Evolutionary conservation across 2,888 invertebrate genomes (phyloP), one percentile per base, ranked within the genome.

Genomic region (Uropetala carovei): DNA sequence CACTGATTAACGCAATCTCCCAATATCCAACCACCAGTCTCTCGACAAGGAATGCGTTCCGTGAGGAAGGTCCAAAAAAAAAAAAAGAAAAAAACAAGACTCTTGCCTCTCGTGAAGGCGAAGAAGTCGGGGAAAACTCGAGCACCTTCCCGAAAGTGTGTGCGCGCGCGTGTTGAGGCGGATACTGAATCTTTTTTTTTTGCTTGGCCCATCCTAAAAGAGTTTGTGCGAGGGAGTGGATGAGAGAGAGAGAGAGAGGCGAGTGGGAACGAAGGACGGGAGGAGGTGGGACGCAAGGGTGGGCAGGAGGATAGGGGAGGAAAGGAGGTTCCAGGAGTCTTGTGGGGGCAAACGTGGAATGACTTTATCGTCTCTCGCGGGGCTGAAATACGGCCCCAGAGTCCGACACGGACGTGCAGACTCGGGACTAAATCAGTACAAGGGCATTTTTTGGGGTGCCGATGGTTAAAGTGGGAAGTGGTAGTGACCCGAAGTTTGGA

Each of bases 1-100:
- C 75, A 75, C 75, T 75, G 75, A 75, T 75, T 75, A 75, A 75
- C 75, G 75, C 22, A 75, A 75, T 75, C 75, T 22, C 75, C 11
- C 68, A 22, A 68, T 22, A 68, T 68, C 75, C 75, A 75, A 14
- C 10, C 22, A 75, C n/a, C 27, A 22, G 16, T 64, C 64, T n/a
- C 64, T 14, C 14, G 75, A 75, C 75, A 75, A 10, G 75, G 75
- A 27, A 75, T 27, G 75, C 75, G 75, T 75, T 75, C 68, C 22
- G 68, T 22, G n/a, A 22, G 75, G 27, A 22, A 75, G 27, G 18
- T 75, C 22, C 75, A 13, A 75, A 27, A 27, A 75, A 75, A 22
- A 10, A 13, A 27, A 68, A 18, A 68, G 18, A 27, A 75, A 75
- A 22, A 10, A 13, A 27, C 16, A 18, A 68, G 18, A 18, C 68